A percentile compares a stretch with the other conserved stretches of the same genome.
phyloP scores from a whole-genome alignment of 2,797 vertebrate species.

The Selene dorsalis region DNA sequence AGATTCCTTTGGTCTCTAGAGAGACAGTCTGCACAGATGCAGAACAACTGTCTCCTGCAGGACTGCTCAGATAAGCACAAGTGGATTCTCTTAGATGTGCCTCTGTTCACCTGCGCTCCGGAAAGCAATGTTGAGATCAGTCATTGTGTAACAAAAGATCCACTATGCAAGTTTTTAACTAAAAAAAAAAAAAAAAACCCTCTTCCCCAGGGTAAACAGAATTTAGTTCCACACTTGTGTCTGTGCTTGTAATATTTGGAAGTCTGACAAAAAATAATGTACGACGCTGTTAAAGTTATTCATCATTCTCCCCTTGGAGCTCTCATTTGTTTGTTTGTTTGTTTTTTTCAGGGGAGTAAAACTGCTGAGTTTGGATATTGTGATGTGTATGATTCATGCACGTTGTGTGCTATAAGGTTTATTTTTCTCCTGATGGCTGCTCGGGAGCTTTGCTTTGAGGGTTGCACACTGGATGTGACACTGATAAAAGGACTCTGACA shows the following conservation, averaged over 20 bases:
- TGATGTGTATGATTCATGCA: constrained; percentile 88
- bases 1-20: constrained; percentile 57
- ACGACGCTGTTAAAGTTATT: constrained; percentile 86
- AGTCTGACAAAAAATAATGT: constrained; percentile 86
- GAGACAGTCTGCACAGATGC: constrained; percentile 69
- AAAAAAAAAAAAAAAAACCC: constrained; percentile 72
- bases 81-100: constrained; percentile 69
- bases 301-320: constrained; percentile 85
- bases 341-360: constrained; percentile 84
- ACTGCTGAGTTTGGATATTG: constrained; percentile 87
- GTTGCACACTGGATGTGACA: constrained; percentile 67
- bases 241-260: constrained; percentile 86
- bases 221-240: constrained; percentile 80
- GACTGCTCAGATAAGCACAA: constrained; percentile 77
- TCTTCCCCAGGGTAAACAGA: constrained; percentile 82
- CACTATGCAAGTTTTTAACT: constrained; percentile 76
- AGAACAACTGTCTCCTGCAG: constrained; percentile 75
- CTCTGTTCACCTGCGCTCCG: constrained; percentile 70
- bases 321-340: constrained; percentile 83
- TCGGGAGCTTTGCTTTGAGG: constrained; percentile 71
- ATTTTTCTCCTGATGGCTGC: constrained; percentile 72
- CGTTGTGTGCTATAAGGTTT: constrained; percentile 79
- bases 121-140: constrained; percentile 73
- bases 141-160: constrained; percentile 76
- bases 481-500: constrained; percentile 64